Evolutionary conservation across 1,140 invertebrate genomes (phyloP), one percentile per base, ranked within the genome.

Genomic region (Temnothorax curvispinosus): DNA sequence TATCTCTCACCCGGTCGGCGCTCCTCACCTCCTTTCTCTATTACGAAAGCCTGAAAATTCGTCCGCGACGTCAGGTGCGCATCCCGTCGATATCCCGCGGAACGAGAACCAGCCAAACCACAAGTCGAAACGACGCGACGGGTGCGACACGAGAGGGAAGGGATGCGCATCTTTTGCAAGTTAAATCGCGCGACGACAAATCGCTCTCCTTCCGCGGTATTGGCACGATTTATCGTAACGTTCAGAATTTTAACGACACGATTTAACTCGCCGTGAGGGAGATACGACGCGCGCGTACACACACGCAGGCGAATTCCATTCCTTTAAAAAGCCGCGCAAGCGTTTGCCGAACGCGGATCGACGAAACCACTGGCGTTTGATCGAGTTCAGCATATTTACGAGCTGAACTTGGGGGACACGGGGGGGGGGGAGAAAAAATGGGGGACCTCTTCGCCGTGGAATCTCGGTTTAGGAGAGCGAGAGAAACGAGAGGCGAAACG

Each of bases 21-120:
- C 50, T 74, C 41, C 4, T 41, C 32, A 15, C 54, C 74, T 91
- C 89, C 90, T 91, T 92, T 91, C 90, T 87, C 91, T 89, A 69
- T 91, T 91, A 78, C 87, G 82, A 90, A 87, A 90, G 80, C 27
- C 54, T 41, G 58, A 52, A 88, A 71, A 87, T 91, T 86, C 85
- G 64, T 77, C 58, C 13, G 32, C 11, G 11, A 74, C 54, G 41
- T 72, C 44, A 69, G 32, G 13, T 52, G 41, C 8, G 60, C 60
- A 27, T 67, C 60, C 41, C 15, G 47, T 56, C 38, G 50, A 32
- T 67, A 41, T 56, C 21, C 47, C 54, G 15, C 9, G 38, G 7
- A 54, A 56, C 11, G 18, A 8, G 18, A 47, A 52, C 7, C 60
- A 27, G 27, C 27, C 27, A 27, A 27, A 27, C 27, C 27, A 27